These are phyloP conservation scores for Globicephala melas DNA, from an alignment of 2,113 vertebrate genomes.

Conservation along the genomic window DNA sequence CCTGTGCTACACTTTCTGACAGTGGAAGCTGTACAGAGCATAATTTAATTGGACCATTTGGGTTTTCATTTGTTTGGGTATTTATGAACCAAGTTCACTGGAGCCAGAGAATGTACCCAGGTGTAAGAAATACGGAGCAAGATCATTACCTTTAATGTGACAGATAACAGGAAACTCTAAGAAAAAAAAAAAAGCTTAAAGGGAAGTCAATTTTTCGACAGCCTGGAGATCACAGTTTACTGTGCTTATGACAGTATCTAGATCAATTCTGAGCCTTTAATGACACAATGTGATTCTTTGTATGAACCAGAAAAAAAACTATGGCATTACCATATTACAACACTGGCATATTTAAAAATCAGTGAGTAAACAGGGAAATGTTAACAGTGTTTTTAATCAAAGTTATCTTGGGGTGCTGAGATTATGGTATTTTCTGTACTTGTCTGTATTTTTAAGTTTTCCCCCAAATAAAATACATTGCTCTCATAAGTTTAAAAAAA, in stretches of 20 bases:
- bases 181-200: neutral
- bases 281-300: neutral
- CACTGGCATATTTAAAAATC: neutral
- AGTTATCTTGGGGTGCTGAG: neutral
- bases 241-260: neutral
- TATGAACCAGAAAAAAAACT: slow-evolving; percentile 46
- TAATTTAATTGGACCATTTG: slow-evolving; percentile 32
- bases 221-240: neutral
- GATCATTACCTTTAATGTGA: slow-evolving; percentile 41
- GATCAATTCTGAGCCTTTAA: neutral
- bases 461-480: neutral
- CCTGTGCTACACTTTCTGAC: neutral
- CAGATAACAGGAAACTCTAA: neutral
- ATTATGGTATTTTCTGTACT: neutral
- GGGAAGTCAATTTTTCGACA: slow-evolving; percentile 28
- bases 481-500: neutral
- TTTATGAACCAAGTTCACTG: slow-evolving; percentile 33
- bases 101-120: slow-evolving; percentile 24
- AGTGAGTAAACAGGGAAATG: neutral
- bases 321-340: neutral
- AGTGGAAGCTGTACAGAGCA: neutral
- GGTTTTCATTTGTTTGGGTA: slow-evolving; percentile 10
- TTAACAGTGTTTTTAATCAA: neutral
- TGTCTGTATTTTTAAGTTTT: slow-evolving; percentile 26
- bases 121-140: slow-evolving; percentile 46